Evolutionary conservation across 2,888 invertebrate genomes (phyloP).

Genomic region (Acanthopleura granulata): DNA sequence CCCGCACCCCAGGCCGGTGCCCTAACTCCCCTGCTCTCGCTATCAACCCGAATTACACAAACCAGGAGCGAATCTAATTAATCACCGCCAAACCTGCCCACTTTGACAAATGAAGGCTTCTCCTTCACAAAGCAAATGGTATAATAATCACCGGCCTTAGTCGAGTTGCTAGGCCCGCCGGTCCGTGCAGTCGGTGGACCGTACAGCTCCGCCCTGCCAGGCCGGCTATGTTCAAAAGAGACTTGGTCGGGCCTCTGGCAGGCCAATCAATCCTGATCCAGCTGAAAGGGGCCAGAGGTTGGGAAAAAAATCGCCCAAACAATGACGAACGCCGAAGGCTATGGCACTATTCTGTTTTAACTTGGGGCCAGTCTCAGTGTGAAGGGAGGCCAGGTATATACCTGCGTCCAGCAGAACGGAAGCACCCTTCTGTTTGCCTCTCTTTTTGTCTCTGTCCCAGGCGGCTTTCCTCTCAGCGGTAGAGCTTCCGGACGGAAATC

Average conservation of each 20-base stretch:
- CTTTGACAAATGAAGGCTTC: slow-evolving; percentile 8
- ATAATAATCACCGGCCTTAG: slow-evolving; percentile 5
- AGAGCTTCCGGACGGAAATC: too few species aligned
- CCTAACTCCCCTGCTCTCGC: too few species aligned
- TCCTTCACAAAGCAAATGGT: slow-evolving; percentile 5
- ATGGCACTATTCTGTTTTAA: too few species aligned
- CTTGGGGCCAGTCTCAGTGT: too few species aligned
- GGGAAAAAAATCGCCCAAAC: neutral
- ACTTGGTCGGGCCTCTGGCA: neutral
- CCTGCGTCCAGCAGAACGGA: too few species aligned
- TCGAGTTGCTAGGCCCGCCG: neutral
- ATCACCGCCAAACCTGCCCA: slow-evolving; percentile 1
- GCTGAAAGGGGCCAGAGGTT: neutral
- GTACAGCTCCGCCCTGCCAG: neutral
- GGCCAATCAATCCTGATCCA: neutral
- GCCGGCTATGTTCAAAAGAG: neutral
- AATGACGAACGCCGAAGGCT: neutral
- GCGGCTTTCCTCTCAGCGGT: too few species aligned
- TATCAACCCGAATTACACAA: slow-evolving; percentile 2
- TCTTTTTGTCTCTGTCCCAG: too few species aligned
- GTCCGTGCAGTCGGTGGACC: neutral
- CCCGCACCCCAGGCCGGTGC: too few species aligned
- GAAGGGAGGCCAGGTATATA: too few species aligned
- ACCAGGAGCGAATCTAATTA: neutral
- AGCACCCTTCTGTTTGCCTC: too few species aligned